Conservation (phyloP, 2,113 vertebrate genomes). For the Dissostichus mawsoni region DNA sequence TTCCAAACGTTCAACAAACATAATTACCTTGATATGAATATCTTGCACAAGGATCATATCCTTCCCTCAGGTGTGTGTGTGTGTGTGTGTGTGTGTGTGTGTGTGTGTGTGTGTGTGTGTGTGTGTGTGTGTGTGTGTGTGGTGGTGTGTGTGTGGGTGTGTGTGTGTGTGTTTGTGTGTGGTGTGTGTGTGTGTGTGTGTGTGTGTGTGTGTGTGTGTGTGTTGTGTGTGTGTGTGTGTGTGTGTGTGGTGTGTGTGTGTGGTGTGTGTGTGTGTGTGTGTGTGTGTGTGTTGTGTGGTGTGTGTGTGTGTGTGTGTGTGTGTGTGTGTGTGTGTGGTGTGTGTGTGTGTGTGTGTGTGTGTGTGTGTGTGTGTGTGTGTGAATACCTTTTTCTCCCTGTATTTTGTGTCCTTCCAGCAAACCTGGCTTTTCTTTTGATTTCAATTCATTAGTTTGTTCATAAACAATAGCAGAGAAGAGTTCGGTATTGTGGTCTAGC, state of each 20-base stretch:
- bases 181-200: no score
- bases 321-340: no score
- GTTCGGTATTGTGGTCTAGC: not conserved
- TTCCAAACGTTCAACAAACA: conserved; percentile 7
- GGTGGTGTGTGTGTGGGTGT: no score
- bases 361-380: not conserved
- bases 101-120: not conserved
- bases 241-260: not conserved
- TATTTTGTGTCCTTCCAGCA: conserved; percentile 2
- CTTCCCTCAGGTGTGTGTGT: not conserved
- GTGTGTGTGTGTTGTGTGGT: not conserved
- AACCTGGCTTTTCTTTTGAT: not conserved
- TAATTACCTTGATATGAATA: conserved; percentile 1
- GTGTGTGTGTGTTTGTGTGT: no score
- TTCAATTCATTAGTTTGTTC: not conserved
- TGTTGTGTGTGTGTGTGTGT: no score
- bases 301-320: no score
- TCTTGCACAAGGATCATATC: not conserved
- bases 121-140: not conserved
- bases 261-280: not conserved
- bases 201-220: no score
- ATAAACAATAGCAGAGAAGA: not conserved
- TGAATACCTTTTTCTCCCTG: not conserved
- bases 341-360: conserved; percentile 5
- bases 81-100: not conserved